Conservation (phyloP, 1,140 invertebrate species). For the Hestina assimilis region DNA sequence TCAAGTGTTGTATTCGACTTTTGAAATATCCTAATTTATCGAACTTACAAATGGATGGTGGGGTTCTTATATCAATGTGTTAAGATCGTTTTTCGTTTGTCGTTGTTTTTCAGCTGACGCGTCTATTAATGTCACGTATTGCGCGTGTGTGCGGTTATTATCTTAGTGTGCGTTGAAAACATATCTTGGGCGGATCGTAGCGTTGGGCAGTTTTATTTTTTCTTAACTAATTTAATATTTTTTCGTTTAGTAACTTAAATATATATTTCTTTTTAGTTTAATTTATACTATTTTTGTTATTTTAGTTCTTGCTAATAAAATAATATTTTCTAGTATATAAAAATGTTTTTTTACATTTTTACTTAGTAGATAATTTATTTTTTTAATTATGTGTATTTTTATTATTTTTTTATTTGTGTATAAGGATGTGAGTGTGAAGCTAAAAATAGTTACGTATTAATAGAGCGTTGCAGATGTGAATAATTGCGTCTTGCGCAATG, state of each 20-base stretch:
- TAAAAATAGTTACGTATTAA: background rate
- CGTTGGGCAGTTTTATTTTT: constrained; percentile 65
- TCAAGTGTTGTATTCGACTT: constrained; percentile 68
- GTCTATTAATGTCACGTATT: constrained; percentile 65
- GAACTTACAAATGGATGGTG: constrained; percentile 29
- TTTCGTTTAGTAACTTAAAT: constrained; percentile 23
- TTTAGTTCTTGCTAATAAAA: too few relatives aligned
- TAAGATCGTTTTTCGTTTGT: constrained; percentile 37
- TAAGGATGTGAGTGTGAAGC: too few relatives aligned
- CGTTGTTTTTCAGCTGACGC: constrained; percentile 66
- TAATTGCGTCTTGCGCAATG: constrained; percentile 16
- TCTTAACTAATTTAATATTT: constrained; percentile 40
- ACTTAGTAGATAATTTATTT: background rate
- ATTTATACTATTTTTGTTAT: too few relatives aligned
- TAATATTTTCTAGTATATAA: too few relatives aligned
- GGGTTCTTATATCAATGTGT: constrained; percentile 25
- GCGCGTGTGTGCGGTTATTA: constrained; percentile 40
- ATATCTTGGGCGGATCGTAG: constrained; percentile 63
- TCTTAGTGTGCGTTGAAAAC: constrained; percentile 63
- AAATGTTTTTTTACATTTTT: background rate
- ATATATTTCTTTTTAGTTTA: constrained; percentile 21
- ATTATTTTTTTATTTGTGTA: background rate
- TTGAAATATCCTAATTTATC: constrained; percentile 74
- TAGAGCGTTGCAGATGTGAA: constrained; percentile 8
- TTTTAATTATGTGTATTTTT: background rate